Evolutionary conservation across 2,888 invertebrate species (phyloP), one percentile per base, ranked within the genome.

Genomic region (Stegana nigrithorax): DNA sequence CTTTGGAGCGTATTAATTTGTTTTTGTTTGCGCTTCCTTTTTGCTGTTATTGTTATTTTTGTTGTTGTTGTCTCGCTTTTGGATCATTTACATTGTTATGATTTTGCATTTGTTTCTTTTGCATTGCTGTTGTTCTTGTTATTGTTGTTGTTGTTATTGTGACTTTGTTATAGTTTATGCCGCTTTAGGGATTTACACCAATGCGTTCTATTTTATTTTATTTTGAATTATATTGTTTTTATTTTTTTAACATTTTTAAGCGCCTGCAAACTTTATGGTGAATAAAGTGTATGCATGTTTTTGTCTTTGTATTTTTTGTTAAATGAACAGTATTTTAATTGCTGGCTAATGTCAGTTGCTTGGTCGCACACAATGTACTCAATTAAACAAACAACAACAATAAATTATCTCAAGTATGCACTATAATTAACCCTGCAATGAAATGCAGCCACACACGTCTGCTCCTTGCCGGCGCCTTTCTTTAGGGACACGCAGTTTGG

Each of bases 121-220:
- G 59, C 57, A 51, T 32, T 66, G 63, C 60, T 68, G 39, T 58
- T 57, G 53, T 60, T 63, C 23, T 47, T 59, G 60, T 59, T 32
- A 12, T 56, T 59, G 21, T 42, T 23, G 25, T 66, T 56, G 26
- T 17, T 58, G 50, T 47, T 60, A 57, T 64, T 64, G 58, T 64
- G 36, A 50, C 26, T 57, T 44, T 44, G 42, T 8, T 58, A 58
- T 56, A 53, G 60, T 59, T 53, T 60, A 63, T 69, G 64, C 62
- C 64, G 36, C 62, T 63, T 67, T 63, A 45, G 69, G 69, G 66
- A 64, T 47, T 68, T 60, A 44, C 63, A 68, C 61, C 59, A 58
- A 68, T 65, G 68, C 63, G 68, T 68, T n/a, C n/a, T n/a, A n/a
- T n/a, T n/a, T n/a, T 68, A 60, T 68, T 66, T 66, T 63, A 68